Percentiles rank a stretch among this genome's conserved stretches.
Evolutionary conservation across 2,113 vertebrate genomes (phyloP).

Genomic region (Cettia cetti): DNA sequence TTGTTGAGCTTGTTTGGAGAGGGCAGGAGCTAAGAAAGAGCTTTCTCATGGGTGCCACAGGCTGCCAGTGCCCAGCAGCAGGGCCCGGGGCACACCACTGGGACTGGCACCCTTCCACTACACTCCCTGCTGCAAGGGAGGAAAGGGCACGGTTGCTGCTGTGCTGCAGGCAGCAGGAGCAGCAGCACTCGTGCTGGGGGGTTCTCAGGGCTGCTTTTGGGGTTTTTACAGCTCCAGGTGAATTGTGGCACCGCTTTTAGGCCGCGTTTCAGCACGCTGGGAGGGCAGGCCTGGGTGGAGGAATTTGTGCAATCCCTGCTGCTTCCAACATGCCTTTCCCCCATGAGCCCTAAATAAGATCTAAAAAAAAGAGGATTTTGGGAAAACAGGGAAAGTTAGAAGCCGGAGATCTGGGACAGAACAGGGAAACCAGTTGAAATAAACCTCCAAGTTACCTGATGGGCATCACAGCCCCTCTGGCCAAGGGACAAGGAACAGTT

Average conservation of each 20-base stretch:
- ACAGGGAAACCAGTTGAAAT: rapidly evolving
- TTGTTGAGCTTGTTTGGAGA: not conserved
- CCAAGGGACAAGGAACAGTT: not conserved
- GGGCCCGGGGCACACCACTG: not conserved
- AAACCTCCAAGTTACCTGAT: not conserved
- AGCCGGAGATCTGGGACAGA: not conserved
- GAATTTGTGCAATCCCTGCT: not conserved
- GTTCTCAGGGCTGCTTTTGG: not conserved
- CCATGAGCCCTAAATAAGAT: rapidly evolving
- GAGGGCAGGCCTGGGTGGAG: not conserved
- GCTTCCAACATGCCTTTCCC: rapidly evolving
- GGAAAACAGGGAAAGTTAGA: not conserved
- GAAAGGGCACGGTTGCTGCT: not conserved
- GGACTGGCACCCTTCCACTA: not conserved
- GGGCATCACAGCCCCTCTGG: not conserved
- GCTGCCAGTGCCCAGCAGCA: not conserved
- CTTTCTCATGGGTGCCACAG: not conserved
- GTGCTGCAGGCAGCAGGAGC: not conserved
- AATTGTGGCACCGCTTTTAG: rapidly evolving
- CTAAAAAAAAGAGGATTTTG: not conserved
- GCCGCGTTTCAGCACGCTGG: rapidly evolving
- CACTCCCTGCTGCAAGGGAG: not conserved
- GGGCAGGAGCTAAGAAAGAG: conserved; percentile 2
- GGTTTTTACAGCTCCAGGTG: not conserved
- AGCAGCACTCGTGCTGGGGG: not conserved